Percentiles rank a stretch among this genome's conserved stretches.
These are phyloP conservation scores for Brachionus angularis DNA, from an alignment of 1,140 invertebrate species.

Conservation along the genomic window DNA sequence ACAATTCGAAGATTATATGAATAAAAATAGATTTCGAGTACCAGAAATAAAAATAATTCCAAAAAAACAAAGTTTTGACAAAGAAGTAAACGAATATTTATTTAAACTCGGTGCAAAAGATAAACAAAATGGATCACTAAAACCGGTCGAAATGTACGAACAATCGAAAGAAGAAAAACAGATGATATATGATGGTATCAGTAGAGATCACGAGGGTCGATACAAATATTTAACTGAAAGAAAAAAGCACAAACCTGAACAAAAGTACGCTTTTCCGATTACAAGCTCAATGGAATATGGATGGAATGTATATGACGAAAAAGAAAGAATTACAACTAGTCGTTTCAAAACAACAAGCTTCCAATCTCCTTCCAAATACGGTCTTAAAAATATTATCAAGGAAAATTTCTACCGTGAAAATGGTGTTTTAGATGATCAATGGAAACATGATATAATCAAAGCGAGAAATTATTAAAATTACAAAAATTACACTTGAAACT, in stretches of 20 bases:
- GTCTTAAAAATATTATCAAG: constrained; percentile 27
- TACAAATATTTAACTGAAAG: constrained; percentile 44
- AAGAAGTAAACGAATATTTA: constrained; percentile 13
- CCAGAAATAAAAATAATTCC: not conserved
- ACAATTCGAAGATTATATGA: constrained; percentile 2
- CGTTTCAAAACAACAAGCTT: constrained; percentile 23
- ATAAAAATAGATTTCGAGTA: not conserved
- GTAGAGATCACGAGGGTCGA: constrained; percentile 43
- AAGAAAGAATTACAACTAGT: constrained; percentile 21
- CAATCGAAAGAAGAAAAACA: not conserved
- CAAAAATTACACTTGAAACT: too few species aligned
- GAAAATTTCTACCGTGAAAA: constrained; percentile 13
- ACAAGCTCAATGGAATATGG: constrained; percentile 43
- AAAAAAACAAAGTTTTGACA: not conserved
- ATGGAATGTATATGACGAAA: constrained; percentile 35
- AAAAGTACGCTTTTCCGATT: constrained; percentile 37
- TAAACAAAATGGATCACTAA: not conserved
- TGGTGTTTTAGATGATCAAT: constrained; percentile 19
- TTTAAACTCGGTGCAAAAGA: constrained; percentile 25
- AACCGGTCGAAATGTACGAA: constrained; percentile 39
- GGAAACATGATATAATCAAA: constrained; percentile 24
- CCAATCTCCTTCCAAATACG: constrained; percentile 12
- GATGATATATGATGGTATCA: constrained; percentile 44
- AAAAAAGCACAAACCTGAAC: constrained; percentile 33
- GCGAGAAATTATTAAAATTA: constrained; percentile 20